Conservation (phyloP, 2,888 invertebrate species). For the Spicauda simplicius region DNA sequence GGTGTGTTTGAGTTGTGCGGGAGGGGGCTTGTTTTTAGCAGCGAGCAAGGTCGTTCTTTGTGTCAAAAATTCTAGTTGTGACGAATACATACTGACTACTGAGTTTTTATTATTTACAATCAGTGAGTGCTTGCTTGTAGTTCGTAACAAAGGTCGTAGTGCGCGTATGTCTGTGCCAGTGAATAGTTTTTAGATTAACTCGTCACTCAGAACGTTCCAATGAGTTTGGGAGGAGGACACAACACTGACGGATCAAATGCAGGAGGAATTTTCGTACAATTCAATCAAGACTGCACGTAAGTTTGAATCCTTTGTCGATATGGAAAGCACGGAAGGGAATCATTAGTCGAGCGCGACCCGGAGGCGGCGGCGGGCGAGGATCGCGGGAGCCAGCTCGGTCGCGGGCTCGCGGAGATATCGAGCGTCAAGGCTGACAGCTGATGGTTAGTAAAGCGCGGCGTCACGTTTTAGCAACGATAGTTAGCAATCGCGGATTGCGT, state of each 20-base stretch:
- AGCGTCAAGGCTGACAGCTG: conserved; percentile 44
- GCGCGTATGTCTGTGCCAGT: conserved; percentile 68
- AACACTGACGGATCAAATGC: conserved; percentile 90
- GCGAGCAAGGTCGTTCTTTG: conserved; percentile 87
- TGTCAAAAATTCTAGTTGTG: conserved; percentile 83
- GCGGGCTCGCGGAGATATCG: conserved; percentile 28
- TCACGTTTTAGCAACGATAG: conserved; percentile 52
- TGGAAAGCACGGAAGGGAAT: conserved; percentile 14
- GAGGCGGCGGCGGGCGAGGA: neutral
- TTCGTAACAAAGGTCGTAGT: conserved; percentile 63
- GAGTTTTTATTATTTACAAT: conserved; percentile 70
- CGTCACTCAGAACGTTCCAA: conserved; percentile 86
- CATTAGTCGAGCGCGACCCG: conserved; percentile 3
- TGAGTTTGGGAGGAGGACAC: conserved; percentile 92
- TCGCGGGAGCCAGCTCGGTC: neutral
- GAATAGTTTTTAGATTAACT: conserved; percentile 63
- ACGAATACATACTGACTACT: conserved; percentile 56
- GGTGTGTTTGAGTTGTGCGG: conserved; percentile 52
- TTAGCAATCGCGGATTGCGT: conserved; percentile 41
- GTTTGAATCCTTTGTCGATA: conserved; percentile 63
- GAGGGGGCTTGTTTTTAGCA: conserved; percentile 82
- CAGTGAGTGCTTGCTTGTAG: conserved; percentile 71
- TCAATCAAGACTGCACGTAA: conserved; percentile 99
- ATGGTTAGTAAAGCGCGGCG: conserved; percentile 56
- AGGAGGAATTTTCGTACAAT: conserved; percentile 96